Conservation (phyloP, 1,140 invertebrate genomes). For the Formica selysi region DNA sequence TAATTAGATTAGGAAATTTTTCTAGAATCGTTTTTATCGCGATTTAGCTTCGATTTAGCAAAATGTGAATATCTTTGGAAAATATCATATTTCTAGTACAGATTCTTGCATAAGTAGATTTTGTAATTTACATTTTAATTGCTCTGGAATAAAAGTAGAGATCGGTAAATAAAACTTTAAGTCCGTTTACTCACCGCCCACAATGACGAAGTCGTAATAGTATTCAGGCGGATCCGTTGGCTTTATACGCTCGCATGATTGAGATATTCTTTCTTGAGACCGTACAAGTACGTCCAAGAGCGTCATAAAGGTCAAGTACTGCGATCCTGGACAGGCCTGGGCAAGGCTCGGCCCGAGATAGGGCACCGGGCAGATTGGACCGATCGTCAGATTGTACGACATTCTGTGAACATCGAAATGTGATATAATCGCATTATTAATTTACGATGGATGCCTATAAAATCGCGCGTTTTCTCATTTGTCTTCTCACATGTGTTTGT, state of each 20-base stretch:
- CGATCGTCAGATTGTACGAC: constrained; percentile 78
- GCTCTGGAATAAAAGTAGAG: too few species aligned
- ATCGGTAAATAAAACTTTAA: neutral
- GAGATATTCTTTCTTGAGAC: constrained; percentile 84
- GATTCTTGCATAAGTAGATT: neutral
- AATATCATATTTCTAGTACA: neutral
- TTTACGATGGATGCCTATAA: neutral
- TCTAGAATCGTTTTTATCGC: neutral
- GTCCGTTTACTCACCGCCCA: constrained; percentile 85
- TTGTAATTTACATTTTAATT: neutral
- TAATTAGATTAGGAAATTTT: too few species aligned
- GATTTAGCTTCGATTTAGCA: neutral
- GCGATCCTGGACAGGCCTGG: constrained; percentile 85
- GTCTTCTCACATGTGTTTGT: too few species aligned
- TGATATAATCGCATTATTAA: neutral
- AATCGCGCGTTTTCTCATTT: neutral
- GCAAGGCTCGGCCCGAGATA: constrained; percentile 86
- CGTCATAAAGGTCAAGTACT: constrained; percentile 87
- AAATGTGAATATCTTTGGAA: neutral
- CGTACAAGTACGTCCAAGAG: constrained; percentile 87
- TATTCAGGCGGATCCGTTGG: constrained; percentile 81
- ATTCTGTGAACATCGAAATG: constrained; percentile 73
- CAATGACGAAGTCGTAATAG: constrained; percentile 88
- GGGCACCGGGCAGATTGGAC: constrained; percentile 73
- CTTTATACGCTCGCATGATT: constrained; percentile 85